Conservation (phyloP, 2,888 invertebrate species). For the Hymenopus coronatus region DNA sequence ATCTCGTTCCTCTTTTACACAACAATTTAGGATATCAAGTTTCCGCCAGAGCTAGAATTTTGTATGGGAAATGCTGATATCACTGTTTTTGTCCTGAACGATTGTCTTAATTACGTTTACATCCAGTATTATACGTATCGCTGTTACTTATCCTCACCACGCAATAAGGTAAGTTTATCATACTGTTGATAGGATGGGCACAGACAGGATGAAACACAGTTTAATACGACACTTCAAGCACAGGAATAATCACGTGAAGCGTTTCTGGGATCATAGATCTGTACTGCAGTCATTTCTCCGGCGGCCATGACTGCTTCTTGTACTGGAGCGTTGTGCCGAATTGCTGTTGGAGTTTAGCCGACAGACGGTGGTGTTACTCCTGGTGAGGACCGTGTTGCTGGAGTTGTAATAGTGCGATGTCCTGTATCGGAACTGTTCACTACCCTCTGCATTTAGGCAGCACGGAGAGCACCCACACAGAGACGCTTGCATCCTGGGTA, state of each 20-base stretch:
- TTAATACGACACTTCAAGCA: background rate
- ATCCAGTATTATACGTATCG: too few species aligned
- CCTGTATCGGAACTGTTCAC: conserved; percentile 11
- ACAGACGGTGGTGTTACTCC: conserved; percentile 27
- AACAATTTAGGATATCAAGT: too few species aligned
- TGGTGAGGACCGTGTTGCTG: background rate
- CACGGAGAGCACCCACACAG: conserved; percentile 22
- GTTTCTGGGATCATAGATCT: conserved; percentile 2
- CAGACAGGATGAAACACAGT: background rate
- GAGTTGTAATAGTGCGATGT: conserved; percentile 28
- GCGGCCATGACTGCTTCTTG: conserved; percentile 13
- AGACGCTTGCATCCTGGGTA: conserved; percentile 22
- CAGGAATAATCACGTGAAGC: background rate
- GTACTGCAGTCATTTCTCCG: conserved; percentile 4
- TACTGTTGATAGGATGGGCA: background rate
- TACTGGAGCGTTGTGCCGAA: conserved; percentile 7
- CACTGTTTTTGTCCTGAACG: too few species aligned
- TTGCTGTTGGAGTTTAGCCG: conserved; percentile 24
- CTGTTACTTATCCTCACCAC: too few species aligned
- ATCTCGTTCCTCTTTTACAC: too few species aligned
- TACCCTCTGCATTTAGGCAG: conserved; percentile 19
- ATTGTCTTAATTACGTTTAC: too few species aligned
- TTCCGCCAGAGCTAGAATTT: too few species aligned
- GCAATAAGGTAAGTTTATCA: too few species aligned
- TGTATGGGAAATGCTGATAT: too few species aligned